Evolutionary conservation across 2,888 invertebrate genomes (phyloP), one percentile per base, ranked within the genome.

Genomic region (Ichneumoninae sp.): DNA sequence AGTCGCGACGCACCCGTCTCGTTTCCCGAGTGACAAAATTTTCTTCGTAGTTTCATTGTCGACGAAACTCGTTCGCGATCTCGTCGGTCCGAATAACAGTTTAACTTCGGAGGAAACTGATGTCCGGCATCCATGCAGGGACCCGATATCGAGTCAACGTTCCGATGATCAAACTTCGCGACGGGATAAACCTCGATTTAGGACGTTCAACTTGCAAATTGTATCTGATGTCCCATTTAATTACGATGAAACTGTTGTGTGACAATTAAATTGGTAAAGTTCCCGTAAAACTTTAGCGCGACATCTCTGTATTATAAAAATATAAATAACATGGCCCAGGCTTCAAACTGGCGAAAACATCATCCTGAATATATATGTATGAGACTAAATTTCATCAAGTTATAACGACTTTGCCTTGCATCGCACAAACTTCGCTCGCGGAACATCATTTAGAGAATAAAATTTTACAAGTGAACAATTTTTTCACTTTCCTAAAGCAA

Each of bases 41-140:
- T 19, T 54, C 19, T 54, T 54, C 10, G 54, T 22, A 0, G 54
- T 8, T 54, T 22, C 22, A 8, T 54, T 10, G 54, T 54, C 22
- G 10, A 8, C 54, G 19, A 54, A 19, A 54, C 54, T 54, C 54
- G 19, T 54, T 22, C 19, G 54, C 19, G 22, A 54, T 54, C 54
- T 8, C 22, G 54, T 0, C 19, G 19, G 19, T 4, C 22, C 8
- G 22, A 0, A 8, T 8, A 54, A 8, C 22, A 19, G 19, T 77
- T 60, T 60, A 77, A 77, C 77, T 77, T 52, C 6, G 22, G 30
- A 36, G 52, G 66, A 76, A 66, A 54, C 47, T 65, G 40, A 52
- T 10, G 22, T 22, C 36, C 30, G n/a, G 40, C 47, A 44, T 44
- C 40, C 30, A 44, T 30, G 7, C 47, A 26, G 52, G 26, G 30